phyloP scores from a whole-genome alignment of 2,888 invertebrate genomes.

The Trilocha varians region DNA sequence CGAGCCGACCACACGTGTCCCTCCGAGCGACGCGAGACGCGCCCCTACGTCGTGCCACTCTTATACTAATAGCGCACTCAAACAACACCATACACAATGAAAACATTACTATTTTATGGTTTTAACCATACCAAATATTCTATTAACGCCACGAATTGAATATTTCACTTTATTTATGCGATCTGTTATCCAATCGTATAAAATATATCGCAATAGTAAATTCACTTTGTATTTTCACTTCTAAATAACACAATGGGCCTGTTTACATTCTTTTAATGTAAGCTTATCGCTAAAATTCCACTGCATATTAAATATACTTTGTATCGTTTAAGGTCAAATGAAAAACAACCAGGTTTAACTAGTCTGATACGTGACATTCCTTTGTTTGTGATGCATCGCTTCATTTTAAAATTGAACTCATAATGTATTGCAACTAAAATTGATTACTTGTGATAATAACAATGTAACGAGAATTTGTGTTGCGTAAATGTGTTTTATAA shows the following conservation, averaged over 20 bases:
- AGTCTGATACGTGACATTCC: neutral
- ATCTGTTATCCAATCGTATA: too few relatives aligned
- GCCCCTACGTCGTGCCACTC: slow-evolving; percentile 1
- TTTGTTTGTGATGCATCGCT: neutral
- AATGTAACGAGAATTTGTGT: neutral
- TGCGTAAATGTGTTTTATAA: neutral
- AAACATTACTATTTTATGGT: neutral
- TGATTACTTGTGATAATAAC: neutral
- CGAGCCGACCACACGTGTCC: slow-evolving; percentile 17
- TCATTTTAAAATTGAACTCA: neutral
- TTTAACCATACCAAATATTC: too few relatives aligned
- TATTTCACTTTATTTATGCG: too few relatives aligned
- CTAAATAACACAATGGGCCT: neutral
- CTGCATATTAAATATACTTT: neutral
- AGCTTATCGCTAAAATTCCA: neutral
- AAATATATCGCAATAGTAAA: too few relatives aligned
- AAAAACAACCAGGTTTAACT: neutral
- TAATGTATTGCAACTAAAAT: neutral
- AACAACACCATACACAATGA: neutral
- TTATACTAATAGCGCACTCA: neutral
- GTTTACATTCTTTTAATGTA: neutral
- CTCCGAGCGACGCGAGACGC: slow-evolving; percentile 1
- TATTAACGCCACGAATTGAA: too few relatives aligned
- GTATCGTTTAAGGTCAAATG: neutral
- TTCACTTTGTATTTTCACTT: too few relatives aligned